Conservation (phyloP, 2,888 invertebrate species). For the Stenolophus ochropezus region DNA sequence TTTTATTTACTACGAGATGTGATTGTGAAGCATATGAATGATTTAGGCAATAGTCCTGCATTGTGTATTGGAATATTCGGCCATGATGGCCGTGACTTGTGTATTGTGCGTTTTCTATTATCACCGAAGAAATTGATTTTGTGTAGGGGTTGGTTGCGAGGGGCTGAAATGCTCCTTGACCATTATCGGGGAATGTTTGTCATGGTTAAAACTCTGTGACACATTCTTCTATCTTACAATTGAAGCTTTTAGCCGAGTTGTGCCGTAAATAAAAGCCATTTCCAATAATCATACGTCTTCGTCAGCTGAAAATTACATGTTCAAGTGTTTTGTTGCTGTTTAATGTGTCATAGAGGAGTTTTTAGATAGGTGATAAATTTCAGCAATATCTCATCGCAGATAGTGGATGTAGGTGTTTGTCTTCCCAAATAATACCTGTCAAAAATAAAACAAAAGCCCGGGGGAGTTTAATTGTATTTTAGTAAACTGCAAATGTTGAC, state of each 20-base stretch:
- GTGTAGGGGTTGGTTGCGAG: background rate
- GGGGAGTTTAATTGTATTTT: background rate
- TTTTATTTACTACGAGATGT: no score
- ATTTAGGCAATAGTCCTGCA: no score
- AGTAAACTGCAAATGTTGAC: background rate
- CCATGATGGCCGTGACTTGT: background rate
- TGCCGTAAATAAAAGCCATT: conserved; percentile 46
- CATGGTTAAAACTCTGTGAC: conserved; percentile 39
- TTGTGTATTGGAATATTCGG: no score
- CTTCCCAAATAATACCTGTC: background rate
- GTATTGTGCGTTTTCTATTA: background rate
- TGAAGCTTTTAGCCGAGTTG: conserved; percentile 45
- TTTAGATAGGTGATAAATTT: conserved; percentile 20
- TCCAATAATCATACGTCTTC: conserved; percentile 48
- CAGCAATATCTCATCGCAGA: conserved; percentile 3
- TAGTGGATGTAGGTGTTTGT: conserved; percentile 1
- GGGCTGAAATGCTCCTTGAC: background rate
- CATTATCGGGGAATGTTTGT: conserved; percentile 46
- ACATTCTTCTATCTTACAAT: conserved; percentile 36
- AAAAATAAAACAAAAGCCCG: background rate
- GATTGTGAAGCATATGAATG: no score
- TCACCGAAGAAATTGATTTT: background rate
- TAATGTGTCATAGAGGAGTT: conserved; percentile 29
- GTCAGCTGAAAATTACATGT: conserved; percentile 42
- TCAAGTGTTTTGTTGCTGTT: conserved; percentile 2